Evolutionary conservation across 2,888 invertebrate species (phyloP).

Genomic region (Autographa pulchrina): DNA sequence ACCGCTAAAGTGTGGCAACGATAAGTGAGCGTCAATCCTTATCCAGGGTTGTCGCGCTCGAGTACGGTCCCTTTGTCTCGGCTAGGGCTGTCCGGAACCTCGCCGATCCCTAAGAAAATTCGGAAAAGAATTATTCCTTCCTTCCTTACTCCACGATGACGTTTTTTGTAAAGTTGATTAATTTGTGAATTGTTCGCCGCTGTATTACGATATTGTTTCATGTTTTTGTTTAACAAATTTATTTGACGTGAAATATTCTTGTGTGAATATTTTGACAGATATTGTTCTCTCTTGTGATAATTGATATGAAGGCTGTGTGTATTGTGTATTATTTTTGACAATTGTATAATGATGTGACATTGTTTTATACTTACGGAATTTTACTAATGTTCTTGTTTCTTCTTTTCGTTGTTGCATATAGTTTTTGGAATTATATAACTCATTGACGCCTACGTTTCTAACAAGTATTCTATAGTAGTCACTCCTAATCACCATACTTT

Average conservation of each 20-base stretch:
- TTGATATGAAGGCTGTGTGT: slow-evolving; percentile 24
- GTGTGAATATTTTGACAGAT: slow-evolving; percentile 10
- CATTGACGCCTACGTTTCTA: too few relatives aligned
- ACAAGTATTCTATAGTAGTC: too few relatives aligned
- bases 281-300: slow-evolving; percentile 17
- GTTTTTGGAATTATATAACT: not conserved
- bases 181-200: slow-evolving; percentile 48
- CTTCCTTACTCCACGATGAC: slow-evolving; percentile 37
- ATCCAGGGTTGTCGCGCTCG: slow-evolving; percentile 19
- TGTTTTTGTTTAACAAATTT: slow-evolving; percentile 34
- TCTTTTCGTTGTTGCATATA: not conserved
- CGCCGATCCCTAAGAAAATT: slow-evolving; percentile 34
- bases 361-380: not conserved
- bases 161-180: slow-evolving; percentile 58
- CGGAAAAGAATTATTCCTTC: slow-evolving; percentile 44
- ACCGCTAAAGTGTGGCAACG: slow-evolving; percentile 15
- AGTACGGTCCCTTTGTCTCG: slow-evolving; percentile 24
- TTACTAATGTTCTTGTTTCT: not conserved
- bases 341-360: not conserved
- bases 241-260: slow-evolving; percentile 15
- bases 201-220: slow-evolving; percentile 40
- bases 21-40: slow-evolving; percentile 24
- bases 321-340: slow-evolving; percentile 7
- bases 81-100: slow-evolving; percentile 30
- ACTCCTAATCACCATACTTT: too few relatives aligned